These are phyloP conservation scores for Astyanax mexicanus DNA, from an alignment of 2,797 vertebrate genomes.

Conservation along the genomic window DNA sequence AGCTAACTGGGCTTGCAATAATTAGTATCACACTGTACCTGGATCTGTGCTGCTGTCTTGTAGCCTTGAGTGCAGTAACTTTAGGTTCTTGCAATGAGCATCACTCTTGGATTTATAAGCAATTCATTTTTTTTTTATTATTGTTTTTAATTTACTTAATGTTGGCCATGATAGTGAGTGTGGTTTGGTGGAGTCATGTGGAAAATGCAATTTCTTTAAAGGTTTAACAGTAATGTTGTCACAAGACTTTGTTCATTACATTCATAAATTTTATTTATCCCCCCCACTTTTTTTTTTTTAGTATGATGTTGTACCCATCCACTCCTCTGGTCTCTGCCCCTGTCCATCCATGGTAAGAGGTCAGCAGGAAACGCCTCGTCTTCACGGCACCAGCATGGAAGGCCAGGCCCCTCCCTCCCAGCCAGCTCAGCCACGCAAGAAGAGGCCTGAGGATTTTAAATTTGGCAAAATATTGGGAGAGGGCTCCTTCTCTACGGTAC, in stretches of 20 bases:
- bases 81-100: too few species aligned
- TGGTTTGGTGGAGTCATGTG: neutral
- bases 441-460: conserved; percentile 96
- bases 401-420: conserved; percentile 77
- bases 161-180: neutral
- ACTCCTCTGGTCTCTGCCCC: conserved; percentile 95
- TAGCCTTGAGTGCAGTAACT: too few species aligned
- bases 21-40: too few species aligned
- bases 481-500: conserved; percentile 98
- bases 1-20: too few species aligned
- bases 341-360: conserved; percentile 98
- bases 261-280: conserved; percentile 5
- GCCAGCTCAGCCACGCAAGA: conserved; percentile 91
- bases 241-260: neutral
- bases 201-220: neutral
- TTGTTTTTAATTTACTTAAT: too few species aligned
- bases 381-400: conserved; percentile 90
- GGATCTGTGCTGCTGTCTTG: too few species aligned
- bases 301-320: conserved; percentile 98
- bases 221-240: neutral
- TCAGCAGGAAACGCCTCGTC: conserved; percentile 90
- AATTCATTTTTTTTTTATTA: too few species aligned
- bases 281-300: conserved; percentile 70
- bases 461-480: conserved; percentile 98
- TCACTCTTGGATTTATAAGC: too few species aligned